These are phyloP conservation scores for Erynnis tages DNA, from an alignment of 2,888 invertebrate species.

Conservation along the genomic window DNA sequence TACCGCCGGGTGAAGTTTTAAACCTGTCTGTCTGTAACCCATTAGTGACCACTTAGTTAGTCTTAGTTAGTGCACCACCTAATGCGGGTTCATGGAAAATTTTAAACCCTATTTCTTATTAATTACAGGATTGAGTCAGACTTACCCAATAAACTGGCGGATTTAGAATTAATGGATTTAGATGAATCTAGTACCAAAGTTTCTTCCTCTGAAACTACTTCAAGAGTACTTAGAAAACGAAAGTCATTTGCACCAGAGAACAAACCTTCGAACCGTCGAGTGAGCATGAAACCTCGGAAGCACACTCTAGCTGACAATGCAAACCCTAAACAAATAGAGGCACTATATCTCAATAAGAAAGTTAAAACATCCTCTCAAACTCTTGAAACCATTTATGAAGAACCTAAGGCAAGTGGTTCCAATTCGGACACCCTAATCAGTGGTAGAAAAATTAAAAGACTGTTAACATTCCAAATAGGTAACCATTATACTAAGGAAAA, in stretches of 20 bases:
- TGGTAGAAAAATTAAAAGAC: slow-evolving; percentile 79
- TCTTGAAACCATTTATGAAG: slow-evolving; percentile 84
- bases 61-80: too few species aligned
- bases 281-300: slow-evolving; percentile 73
- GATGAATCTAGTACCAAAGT: slow-evolving; percentile 46
- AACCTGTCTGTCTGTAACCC: too few species aligned
- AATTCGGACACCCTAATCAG: slow-evolving; percentile 71
- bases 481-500: slow-evolving; percentile 78
- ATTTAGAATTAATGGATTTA: slow-evolving; percentile 71
- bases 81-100: too few species aligned
- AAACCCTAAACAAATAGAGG: slow-evolving; percentile 71
- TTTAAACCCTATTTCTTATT: too few species aligned
- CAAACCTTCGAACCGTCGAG: slow-evolving; percentile 69
- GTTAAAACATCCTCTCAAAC: slow-evolving; percentile 75
- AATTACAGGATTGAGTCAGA: slow-evolving; percentile 61
- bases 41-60: too few species aligned
- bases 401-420: slow-evolving; percentile 70
- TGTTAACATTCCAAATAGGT: slow-evolving; percentile 78
- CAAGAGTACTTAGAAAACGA: slow-evolving; percentile 64
- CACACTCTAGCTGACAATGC: slow-evolving; percentile 61
- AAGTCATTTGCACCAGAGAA: slow-evolving; percentile 59
- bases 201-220: slow-evolving; percentile 43
- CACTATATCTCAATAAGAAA: slow-evolving; percentile 81
- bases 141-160: slow-evolving; percentile 71
- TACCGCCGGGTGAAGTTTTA: too few species aligned